Evolutionary conservation across 2,888 invertebrate species (phyloP), one percentile per base, ranked within the genome.

Genomic region (Gari tellinella): DNA sequence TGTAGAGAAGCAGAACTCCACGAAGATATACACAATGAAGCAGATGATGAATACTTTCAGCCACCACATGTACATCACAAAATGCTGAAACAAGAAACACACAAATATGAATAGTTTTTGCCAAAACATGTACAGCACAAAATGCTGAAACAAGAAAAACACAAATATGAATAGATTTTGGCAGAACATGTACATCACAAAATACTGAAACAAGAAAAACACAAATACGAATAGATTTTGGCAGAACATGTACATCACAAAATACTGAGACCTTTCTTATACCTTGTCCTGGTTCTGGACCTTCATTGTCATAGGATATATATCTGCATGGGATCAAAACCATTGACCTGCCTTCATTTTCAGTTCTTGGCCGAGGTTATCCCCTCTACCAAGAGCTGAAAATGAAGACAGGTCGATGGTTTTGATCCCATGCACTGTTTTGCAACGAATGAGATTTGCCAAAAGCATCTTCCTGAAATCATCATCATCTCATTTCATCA

Each of bases 241-340:
- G 52, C 86, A 84, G 63, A 73, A 83, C 75, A 86, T 85, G 72
- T 90, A 89, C 82, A 90, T 83, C 66, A 91, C 84, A 79, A 90
- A 85, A 67, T 91, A 89, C 90, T 91, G 83, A 56, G 83, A 83
- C 61, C n/a, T n/a, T n/a, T n/a, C n/a, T n/a, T n/a, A n/a, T n/a
- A n/a, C n/a, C n/a, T n/a, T n/a, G n/a, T n/a, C n/a, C n/a, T n/a
- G n/a, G n/a, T n/a, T n/a, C n/a, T n/a, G n/a, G n/a, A n/a, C n/a
- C n/a, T n/a, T n/a, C n/a, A n/a, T n/a, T n/a, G n/a, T n/a, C n/a
- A n/a, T n/a, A n/a, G n/a, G n/a, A n/a, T n/a, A n/a, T n/a, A n/a
- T n/a, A n/a, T n/a, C n/a, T n/a, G n/a, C n/a, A n/a, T n/a, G n/a
- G n/a, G n/a, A n/a, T n/a, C n/a, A n/a, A n/a, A n/a, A n/a, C n/a